phyloP scores from a whole-genome alignment of 2,888 invertebrate species.

The Ennomos quercinarius region DNA sequence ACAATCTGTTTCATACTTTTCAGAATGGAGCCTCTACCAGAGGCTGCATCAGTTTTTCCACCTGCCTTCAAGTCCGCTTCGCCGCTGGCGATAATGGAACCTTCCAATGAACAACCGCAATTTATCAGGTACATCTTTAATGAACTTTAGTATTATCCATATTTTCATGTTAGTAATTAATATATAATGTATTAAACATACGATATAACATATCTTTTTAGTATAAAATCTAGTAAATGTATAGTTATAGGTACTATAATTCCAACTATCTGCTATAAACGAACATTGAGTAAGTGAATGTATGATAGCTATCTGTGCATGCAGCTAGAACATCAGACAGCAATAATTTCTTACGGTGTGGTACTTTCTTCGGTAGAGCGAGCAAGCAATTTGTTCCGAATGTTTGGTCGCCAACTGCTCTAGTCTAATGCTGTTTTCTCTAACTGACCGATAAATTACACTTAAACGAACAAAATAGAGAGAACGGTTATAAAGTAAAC shows the following conservation, averaged over 20 bases:
- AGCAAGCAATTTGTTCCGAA: slow-evolving; percentile 69
- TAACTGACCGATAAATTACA: slow-evolving; percentile 61
- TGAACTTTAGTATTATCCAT: slow-evolving; percentile 16
- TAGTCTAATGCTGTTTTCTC: slow-evolving; percentile 61
- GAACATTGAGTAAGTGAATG: slow-evolving; percentile 42
- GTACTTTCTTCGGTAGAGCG: slow-evolving; percentile 68
- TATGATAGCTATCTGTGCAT: slow-evolving; percentile 39
- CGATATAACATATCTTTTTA: no score
- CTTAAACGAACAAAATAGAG: slow-evolving; percentile 34
- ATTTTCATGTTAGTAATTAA: no score
- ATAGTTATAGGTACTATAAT: slow-evolving; percentile 1
- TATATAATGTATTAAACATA: no score
- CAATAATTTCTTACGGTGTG: slow-evolving; percentile 60
- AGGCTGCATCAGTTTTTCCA: slow-evolving; percentile 57
- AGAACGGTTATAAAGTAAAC: slow-evolving; percentile 25
- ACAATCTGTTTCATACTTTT: slow-evolving; percentile 41
- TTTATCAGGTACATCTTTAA: slow-evolving; percentile 50
- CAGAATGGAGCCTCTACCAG: slow-evolving; percentile 66
- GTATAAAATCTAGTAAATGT: no score
- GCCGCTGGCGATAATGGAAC: slow-evolving; percentile 41
- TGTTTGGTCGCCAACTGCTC: slow-evolving; percentile 60
- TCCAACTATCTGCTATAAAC: slow-evolving; percentile 19
- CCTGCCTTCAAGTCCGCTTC: slow-evolving; percentile 51
- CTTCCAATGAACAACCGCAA: slow-evolving; percentile 48
- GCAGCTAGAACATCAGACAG: slow-evolving; percentile 50